Percentiles rank a stretch among this genome's conserved stretches.
phyloP scores from a whole-genome alignment of 1,140 invertebrate species.

The Lepidostoma basale region DNA sequence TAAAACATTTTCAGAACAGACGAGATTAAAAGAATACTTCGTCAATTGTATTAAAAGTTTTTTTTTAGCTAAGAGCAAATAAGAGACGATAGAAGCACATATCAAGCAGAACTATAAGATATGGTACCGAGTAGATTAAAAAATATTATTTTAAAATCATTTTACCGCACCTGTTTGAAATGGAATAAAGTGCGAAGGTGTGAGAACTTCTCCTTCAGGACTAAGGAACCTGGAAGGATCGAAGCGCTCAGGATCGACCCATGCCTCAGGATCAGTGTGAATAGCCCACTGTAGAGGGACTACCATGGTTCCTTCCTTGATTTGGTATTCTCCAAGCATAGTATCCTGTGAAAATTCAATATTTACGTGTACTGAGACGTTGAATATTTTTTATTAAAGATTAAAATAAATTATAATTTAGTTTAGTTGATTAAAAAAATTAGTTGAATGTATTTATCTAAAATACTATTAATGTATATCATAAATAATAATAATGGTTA shows the following conservation, averaged over 20 bases:
- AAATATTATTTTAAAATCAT: not conserved
- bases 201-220: constrained; percentile 66
- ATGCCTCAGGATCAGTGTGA: constrained; percentile 76
- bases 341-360: constrained; percentile 61
- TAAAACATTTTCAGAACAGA: too few relatives aligned
- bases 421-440: not conserved
- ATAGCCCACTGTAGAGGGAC: constrained; percentile 84
- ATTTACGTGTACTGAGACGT: not conserved
- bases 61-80: too few relatives aligned
- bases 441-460: not conserved
- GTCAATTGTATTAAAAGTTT: too few relatives aligned
- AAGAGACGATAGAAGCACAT: too few relatives aligned
- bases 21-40: too few relatives aligned
- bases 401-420: not conserved
- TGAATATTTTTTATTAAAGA: too few relatives aligned
- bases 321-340: constrained; percentile 63
- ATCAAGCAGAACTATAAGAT: not conserved
- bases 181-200: constrained; percentile 77
- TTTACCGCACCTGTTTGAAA: constrained; percentile 74
- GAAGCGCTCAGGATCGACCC: constrained; percentile 75
- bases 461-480: too few relatives aligned
- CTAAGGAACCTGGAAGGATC: constrained; percentile 76
- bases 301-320: constrained; percentile 66
- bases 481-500: too few relatives aligned
- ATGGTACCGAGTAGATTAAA: not conserved